These are phyloP conservation scores for Larimichthys crocea DNA, from an alignment of 2,113 vertebrate species.

Conservation along the genomic window DNA sequence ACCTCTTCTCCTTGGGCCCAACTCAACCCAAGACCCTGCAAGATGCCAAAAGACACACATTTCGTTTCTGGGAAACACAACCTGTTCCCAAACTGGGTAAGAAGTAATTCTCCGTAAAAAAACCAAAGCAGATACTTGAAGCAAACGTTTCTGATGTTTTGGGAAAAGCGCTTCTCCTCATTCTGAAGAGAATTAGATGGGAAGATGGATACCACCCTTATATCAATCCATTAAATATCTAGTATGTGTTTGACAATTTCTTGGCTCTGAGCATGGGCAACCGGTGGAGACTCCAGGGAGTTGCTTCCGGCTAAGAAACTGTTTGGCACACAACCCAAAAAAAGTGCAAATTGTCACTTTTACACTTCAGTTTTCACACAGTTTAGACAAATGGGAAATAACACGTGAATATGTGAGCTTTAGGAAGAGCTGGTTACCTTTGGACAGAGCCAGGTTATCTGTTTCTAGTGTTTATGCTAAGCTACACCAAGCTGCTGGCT, in stretches of 20 bases:
- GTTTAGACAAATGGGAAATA: not conserved
- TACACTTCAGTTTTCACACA: not conserved
- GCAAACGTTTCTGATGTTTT: not conserved
- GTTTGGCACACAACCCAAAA: not conserved
- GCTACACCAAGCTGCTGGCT: not conserved
- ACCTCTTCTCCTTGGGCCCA: conserved; percentile 92
- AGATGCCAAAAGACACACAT: conserved; percentile 91
- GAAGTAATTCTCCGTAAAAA: conserved; percentile 2
- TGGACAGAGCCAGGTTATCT: not conserved
- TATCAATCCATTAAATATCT: not conserved
- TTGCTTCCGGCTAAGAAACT: not conserved
- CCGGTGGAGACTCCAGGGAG: not conserved
- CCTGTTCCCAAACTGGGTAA: conserved; percentile 94
- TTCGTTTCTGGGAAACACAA: conserved; percentile 97
- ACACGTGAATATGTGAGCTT: not conserved
- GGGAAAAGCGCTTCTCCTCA: not conserved
- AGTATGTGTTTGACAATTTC: not conserved
- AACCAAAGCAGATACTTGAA: not conserved
- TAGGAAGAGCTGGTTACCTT: not conserved
- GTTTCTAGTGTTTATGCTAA: not conserved
- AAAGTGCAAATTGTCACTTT: not conserved
- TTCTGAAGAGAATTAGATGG: not conserved
- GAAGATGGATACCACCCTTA: not conserved
- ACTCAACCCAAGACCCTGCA: conserved; percentile 92
- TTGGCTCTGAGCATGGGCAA: not conserved